phyloP scores from a whole-genome alignment of 2,888 invertebrate genomes.

The Eilema caniola region DNA sequence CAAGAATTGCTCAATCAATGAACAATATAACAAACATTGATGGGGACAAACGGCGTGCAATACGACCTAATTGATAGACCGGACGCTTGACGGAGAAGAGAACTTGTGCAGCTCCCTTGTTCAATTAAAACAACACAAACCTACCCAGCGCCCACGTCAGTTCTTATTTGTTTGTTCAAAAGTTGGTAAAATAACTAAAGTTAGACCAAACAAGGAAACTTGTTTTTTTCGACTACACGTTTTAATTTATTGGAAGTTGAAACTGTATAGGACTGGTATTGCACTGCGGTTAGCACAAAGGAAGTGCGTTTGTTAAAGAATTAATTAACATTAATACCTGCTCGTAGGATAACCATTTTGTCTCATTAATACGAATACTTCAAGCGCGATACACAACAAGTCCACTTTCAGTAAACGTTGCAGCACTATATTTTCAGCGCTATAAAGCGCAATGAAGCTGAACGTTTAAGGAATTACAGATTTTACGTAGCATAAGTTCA shows the following conservation, averaged over 20 bases:
- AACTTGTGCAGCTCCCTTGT: constrained; percentile 66
- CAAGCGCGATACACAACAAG: not conserved
- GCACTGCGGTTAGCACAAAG: not conserved
- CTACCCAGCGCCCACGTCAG: constrained; percentile 46
- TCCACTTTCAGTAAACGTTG: not conserved
- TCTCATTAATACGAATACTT: not conserved
- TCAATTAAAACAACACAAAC: constrained; percentile 74
- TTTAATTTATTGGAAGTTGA: not conserved
- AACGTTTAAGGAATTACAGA: not conserved
- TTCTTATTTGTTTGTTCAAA: constrained; percentile 51
- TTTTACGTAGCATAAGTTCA: not conserved
- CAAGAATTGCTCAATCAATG: constrained; percentile 69
- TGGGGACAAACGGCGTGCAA: constrained; percentile 65
- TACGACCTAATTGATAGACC: constrained; percentile 76
- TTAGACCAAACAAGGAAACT: not conserved
- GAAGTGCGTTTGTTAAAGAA: not conserved
- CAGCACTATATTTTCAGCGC: not conserved
- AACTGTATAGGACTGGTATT: not conserved
- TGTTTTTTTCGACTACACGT: constrained; percentile 2
- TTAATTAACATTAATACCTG: not conserved
- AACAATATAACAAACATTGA: constrained; percentile 68
- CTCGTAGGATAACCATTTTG: not conserved
- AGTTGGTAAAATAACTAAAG: constrained; percentile 41
- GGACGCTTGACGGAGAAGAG: constrained; percentile 62
- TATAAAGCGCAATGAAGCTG: constrained; percentile 4